Base-by-base conservation (phyloP, 2,113 vertebrate genomes). In the Takifugu bimaculatus region DNA sequence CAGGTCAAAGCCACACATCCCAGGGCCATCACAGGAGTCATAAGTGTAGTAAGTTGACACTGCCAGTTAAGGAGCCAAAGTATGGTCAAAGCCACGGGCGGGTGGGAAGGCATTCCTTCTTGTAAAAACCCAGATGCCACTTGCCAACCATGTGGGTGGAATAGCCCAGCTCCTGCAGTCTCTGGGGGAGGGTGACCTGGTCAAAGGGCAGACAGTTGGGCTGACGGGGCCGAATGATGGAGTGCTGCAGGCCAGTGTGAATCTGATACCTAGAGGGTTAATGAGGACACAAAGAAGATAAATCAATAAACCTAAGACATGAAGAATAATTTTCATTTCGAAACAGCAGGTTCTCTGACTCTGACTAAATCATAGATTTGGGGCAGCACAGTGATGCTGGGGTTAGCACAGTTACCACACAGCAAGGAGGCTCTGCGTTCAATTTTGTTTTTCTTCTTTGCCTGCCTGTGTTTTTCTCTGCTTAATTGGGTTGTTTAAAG, bases 141-240 rank as follows among this genome's bases (percentile, higher is more conserved):
- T 99, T 99, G 63, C 97, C 97, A 10, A 99, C 95, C 96, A 98
- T 98, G 86, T 99, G 97, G 0, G 96, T 98, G 65, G 95, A 91
- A 72, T 99, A 99, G 39, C 97, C 96, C 0, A 92, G 93, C 68
- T 96, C 91, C 85, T 95, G 96, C 57, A 99, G 90, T 65, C 93
- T 94, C 88, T 98, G 95, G 0, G 97, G 96, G 65, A 99, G 86
- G 0, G 96, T 99, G 62, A 94, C 91, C 81, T 93, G 94, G 83
- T 96, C 88, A 0, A 98, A 91, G 26, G 97, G 97, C 69, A 99
- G 81, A 84, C 97, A 99, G 89, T 94, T 98, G 70, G 97, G 96
- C 79, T 99, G 97, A 35, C 93, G 91, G 1, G 95, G 94, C 13
- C 95, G 94, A 80, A 99, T 99, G 74, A 99, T 98, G 63, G 96